A percentile compares a stretch with the other conserved stretches of the same genome.
Evolutionary conservation across 2,888 invertebrate species (phyloP).

Genomic region (Crepidodera aurea): DNA sequence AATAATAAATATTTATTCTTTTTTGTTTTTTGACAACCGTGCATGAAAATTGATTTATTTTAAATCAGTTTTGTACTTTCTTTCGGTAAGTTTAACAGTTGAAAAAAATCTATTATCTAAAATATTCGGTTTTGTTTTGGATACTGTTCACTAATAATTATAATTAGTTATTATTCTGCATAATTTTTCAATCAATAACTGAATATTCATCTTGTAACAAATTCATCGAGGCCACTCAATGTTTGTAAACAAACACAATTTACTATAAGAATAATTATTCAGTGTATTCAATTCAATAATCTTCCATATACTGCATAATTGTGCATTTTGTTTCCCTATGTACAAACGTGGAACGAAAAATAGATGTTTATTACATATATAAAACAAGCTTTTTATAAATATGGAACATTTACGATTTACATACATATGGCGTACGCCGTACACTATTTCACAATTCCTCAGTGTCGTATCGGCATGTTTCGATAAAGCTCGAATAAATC

Average conservation of each 20-base stretch:
- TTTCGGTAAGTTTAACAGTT: too few species aligned
- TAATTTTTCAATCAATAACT: background rate
- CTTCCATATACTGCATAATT: constrained; percentile 27
- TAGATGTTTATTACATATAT: constrained; percentile 26
- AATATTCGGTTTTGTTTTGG: too few species aligned
- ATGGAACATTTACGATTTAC: constrained; percentile 31
- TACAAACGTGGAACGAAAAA: constrained; percentile 28
- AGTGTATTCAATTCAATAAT: constrained; percentile 19
- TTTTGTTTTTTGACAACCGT: constrained; percentile 19
- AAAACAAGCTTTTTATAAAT: constrained; percentile 36
- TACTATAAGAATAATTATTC: constrained; percentile 33
- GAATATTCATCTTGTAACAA: background rate
- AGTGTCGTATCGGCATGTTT: constrained; percentile 14
- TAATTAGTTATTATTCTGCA: too few species aligned
- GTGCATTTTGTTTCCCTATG: constrained; percentile 32
- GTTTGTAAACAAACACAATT: constrained; percentile 38
- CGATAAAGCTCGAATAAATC: too few species aligned
- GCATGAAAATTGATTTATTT: constrained; percentile 10
- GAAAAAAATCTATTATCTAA: too few species aligned
- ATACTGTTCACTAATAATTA: too few species aligned
- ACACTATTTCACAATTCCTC: constrained; percentile 31
- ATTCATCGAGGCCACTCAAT: constrained; percentile 26
- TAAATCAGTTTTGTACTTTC: constrained; percentile 9
- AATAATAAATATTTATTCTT: constrained; percentile 14
- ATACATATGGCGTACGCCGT: constrained; percentile 31